Percentiles rank a stretch among this genome's conserved stretches.
phyloP scores from a whole-genome alignment of 2,113 vertebrate species.

The pig (Sus scrofa) region T2T-Sscrofa CM000815.6:126697501-126698000 shows the following conservation, averaged over 20 bases:
- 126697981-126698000: background rate
- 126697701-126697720: background rate
- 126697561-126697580: background rate
- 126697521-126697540: background rate
- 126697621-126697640: background rate
- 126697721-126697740: background rate
- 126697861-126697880: background rate
- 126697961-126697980: background rate
- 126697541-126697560: background rate
- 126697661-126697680: constrained; percentile 25
- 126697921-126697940: background rate
- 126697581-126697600: background rate
- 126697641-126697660: background rate
- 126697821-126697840: background rate
- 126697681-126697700: background rate
- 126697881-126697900: background rate
- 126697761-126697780: background rate
- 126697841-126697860: background rate
- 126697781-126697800: background rate
- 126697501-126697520: background rate
- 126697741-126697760: background rate
- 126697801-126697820: background rate
- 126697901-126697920: background rate
- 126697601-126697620: background rate
- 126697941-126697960: background rate